A percentile compares a stretch with the other conserved stretches of the same genome.
phyloP scores from a whole-genome alignment of 1,140 invertebrate species.

The Lepidostoma basale region DNA sequence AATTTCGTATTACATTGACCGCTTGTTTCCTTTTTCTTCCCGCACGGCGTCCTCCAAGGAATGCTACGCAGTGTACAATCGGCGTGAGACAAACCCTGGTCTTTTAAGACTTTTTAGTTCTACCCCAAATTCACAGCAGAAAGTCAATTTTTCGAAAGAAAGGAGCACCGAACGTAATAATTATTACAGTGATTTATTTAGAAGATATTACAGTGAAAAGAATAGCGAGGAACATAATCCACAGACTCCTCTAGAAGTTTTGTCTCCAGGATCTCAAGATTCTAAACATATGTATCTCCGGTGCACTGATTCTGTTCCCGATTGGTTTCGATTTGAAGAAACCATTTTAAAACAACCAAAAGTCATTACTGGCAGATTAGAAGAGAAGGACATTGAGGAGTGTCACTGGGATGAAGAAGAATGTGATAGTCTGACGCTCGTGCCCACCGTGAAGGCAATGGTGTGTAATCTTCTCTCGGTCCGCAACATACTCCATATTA shows the following conservation, averaged over 20 bases:
- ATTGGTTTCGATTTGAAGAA: neutral
- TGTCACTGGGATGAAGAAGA: neutral
- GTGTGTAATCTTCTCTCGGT: conserved; percentile 58
- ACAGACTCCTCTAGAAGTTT: conserved; percentile 26
- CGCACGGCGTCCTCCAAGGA: neutral
- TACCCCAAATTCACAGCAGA: neutral
- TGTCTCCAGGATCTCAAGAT: neutral
- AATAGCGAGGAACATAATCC: neutral
- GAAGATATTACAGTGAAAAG: conserved; percentile 9
- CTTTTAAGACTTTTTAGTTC: neutral
- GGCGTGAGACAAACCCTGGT: neutral
- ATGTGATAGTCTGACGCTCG: neutral
- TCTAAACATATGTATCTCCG: neutral
- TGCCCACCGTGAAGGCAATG: conserved; percentile 58
- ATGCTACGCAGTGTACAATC: neutral
- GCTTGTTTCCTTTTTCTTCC: neutral
- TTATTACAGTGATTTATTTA: conserved; percentile 8
- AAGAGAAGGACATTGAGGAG: too few relatives aligned
- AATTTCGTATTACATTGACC: neutral
- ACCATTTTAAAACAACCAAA: conserved; percentile 1
- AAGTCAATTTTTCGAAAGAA: neutral
- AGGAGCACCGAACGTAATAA: neutral
- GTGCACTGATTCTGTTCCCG: neutral
- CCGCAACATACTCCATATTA: conserved; percentile 56
- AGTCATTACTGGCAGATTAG: too few relatives aligned